A percentile compares a stretch with the other conserved stretches of the same genome.
Evolutionary conservation across 2,113 vertebrate species (phyloP).

Genomic region (Mobula hypostoma): DNA sequence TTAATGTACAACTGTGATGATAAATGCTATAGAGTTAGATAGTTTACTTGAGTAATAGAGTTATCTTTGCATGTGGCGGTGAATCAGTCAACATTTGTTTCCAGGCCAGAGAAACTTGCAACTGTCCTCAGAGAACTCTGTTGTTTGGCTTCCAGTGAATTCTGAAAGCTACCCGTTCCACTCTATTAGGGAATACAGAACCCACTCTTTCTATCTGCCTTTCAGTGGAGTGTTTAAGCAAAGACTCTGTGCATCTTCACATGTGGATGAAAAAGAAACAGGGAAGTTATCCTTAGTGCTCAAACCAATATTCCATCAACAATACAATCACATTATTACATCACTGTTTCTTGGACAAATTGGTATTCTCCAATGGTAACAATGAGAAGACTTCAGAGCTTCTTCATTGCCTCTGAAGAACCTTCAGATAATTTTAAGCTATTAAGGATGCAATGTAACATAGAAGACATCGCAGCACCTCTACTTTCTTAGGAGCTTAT

Average conservation of each 20-base stretch:
- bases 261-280: too few relatives aligned
- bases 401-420: too few relatives aligned
- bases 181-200: not conserved
- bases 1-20: not conserved
- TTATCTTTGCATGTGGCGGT: not conserved
- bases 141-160: not conserved
- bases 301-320: too few relatives aligned
- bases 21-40: not conserved
- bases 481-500: too few relatives aligned
- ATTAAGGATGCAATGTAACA: not conserved
- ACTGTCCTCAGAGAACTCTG: not conserved
- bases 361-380: not conserved
- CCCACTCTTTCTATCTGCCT: not conserved
- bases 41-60: not conserved
- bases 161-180: not conserved
- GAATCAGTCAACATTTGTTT: not conserved
- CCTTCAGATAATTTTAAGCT: not conserved
- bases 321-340: too few relatives aligned
- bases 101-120: not conserved
- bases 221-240: not conserved
- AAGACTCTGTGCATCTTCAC: too few relatives aligned
- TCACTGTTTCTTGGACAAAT: too few relatives aligned
- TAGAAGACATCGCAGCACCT: too few relatives aligned
- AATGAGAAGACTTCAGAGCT: not conserved
- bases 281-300: too few relatives aligned